These are phyloP conservation scores for Acanthosepion esculentum DNA, from an alignment of 2,888 invertebrate species.

Conservation along the genomic window DNA sequence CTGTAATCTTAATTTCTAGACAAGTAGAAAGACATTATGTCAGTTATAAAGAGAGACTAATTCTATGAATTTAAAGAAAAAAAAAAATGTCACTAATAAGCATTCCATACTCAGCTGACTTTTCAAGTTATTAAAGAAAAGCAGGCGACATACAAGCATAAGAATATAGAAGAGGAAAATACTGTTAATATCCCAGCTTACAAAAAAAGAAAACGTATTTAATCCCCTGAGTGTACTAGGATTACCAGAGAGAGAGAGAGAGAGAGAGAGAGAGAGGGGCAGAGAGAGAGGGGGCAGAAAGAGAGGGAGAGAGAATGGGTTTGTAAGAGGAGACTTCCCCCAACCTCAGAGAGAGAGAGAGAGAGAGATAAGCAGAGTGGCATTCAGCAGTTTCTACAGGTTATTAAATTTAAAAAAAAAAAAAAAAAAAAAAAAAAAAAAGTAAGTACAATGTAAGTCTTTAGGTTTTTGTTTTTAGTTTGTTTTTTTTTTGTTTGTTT, in stretches of 20 bases:
- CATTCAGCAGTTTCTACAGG: neutral
- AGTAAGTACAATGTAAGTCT: neutral
- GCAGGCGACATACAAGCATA: neutral
- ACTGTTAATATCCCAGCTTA: too few species aligned
- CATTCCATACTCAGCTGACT: neutral
- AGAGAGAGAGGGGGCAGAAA: neutral
- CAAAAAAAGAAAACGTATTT: neutral
- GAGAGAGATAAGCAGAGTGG: neutral
- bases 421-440: neutral
- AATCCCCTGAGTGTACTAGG: constrained; percentile 13
- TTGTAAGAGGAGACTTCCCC: neutral
- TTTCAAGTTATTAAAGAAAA: neutral
- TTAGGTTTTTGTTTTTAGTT: neutral
- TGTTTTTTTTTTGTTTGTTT: neutral
- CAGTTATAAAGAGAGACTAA: neutral
- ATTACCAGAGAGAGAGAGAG: constrained; percentile 33
- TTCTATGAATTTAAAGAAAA: neutral
- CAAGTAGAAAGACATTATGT: neutral
- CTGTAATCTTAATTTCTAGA: neutral
- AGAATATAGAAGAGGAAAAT: neutral
- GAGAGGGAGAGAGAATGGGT: neutral
- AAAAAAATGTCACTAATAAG: neutral
- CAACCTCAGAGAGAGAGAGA: neutral
- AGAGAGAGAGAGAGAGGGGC: neutral
- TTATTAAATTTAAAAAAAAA: too few species aligned